phyloP scores from a whole-genome alignment of 2,113 vertebrate genomes.

The Oceanodroma tethys region DNA sequence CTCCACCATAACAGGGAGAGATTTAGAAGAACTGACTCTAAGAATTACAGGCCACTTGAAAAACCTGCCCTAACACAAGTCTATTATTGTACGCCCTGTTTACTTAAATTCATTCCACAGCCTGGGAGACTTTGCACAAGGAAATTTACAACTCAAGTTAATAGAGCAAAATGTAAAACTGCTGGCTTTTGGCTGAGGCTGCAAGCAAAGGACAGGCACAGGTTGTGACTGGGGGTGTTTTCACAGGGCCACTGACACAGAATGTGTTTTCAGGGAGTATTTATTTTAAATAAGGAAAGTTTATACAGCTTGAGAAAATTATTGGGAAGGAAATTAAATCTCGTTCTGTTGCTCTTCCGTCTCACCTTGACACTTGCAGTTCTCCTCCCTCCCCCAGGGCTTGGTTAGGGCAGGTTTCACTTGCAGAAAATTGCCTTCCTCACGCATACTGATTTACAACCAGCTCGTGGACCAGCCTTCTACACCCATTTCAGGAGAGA shows the following conservation, averaged over 20 bases:
- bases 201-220: slow-evolving; percentile 17
- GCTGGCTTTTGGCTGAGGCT: slow-evolving; percentile 37
- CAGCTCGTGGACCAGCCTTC: background rate
- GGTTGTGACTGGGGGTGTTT: slow-evolving; percentile 63
- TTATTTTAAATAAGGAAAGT: slow-evolving; percentile 71
- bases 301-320: slow-evolving; percentile 76
- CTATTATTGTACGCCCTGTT: background rate
- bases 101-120: slow-evolving; percentile 15
- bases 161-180: slow-evolving; percentile 57
- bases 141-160: slow-evolving; percentile 38
- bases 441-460: background rate
- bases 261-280: slow-evolving; percentile 64
- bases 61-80: slow-evolving; percentile 37
- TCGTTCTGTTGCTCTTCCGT: slow-evolving; percentile 45
- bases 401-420: slow-evolving; percentile 8
- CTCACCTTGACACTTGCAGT: slow-evolving; percentile 46
- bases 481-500: background rate
- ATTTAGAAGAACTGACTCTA: background rate
- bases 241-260: slow-evolving; percentile 38
- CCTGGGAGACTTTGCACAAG: slow-evolving; percentile 37
- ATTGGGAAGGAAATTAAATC: slow-evolving; percentile 72
- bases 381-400: slow-evolving; percentile 28
- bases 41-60: slow-evolving; percentile 31
- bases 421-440: slow-evolving; percentile 21
- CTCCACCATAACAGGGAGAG: background rate